A percentile compares a stretch with the other conserved stretches of the same genome.
phyloP scores from a whole-genome alignment of 1,140 invertebrate genomes.

The Lanistes nyassanus region DNA sequence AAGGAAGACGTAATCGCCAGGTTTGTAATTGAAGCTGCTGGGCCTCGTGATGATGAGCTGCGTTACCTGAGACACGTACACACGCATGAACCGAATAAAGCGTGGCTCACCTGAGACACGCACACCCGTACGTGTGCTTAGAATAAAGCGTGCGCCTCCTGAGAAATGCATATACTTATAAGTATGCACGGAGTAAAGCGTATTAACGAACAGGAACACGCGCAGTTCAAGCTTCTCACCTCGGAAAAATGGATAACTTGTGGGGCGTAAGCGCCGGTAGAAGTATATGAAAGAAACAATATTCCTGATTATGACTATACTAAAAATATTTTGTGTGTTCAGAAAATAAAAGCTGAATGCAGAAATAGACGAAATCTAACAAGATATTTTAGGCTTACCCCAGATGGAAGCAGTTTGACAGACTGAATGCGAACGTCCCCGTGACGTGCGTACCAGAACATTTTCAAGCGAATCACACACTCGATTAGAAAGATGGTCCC shows the following conservation, averaged over 20 bases:
- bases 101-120: neutral
- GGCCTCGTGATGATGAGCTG: conserved; percentile 82
- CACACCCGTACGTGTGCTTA: neutral
- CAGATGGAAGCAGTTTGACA: conserved; percentile 45
- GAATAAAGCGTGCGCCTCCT: too few relatives aligned
- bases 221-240: too few relatives aligned
- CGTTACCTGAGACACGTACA: conserved; percentile 55
- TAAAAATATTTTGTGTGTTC: too few relatives aligned
- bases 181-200: too few relatives aligned
- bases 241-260: too few relatives aligned
- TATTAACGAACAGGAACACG: too few relatives aligned
- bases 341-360: too few relatives aligned
- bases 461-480: conserved; percentile 69
- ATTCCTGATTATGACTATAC: too few relatives aligned
- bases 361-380: too few relatives aligned
- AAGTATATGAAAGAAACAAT: too few relatives aligned
- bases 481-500: conserved; percentile 85
- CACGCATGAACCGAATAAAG: neutral
- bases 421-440: conserved; percentile 44
- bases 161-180: too few relatives aligned
- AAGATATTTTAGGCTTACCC: conserved; percentile 27
- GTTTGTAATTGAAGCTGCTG: conserved; percentile 85
- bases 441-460: conserved; percentile 31
- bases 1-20: conserved; percentile 94
- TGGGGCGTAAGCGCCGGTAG: too few relatives aligned